phyloP scores from a whole-genome alignment of 2,888 invertebrate genomes.

The Eustalomyia histrio region DNA sequence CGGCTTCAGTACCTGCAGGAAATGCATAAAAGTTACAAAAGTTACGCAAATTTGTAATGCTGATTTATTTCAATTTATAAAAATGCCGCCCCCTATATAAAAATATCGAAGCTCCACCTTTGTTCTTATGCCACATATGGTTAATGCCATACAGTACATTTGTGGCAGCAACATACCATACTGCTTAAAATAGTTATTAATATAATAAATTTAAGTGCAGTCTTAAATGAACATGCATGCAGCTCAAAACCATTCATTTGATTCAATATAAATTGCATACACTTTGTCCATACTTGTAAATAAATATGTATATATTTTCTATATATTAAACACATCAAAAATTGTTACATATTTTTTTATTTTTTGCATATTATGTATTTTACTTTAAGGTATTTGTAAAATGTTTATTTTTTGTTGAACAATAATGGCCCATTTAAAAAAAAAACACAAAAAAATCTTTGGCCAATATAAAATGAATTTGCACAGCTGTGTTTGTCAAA shows the following conservation, averaged over 20 bases:
- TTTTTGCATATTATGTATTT: neutral
- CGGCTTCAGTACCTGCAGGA: too few relatives aligned
- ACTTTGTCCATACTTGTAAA: neutral
- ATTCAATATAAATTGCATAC: slow-evolving; percentile 16
- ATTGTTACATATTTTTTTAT: slow-evolving; percentile 11
- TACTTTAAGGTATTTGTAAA: slow-evolving; percentile 42
- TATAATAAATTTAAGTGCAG: slow-evolving; percentile 45
- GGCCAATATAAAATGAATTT: slow-evolving; percentile 44
- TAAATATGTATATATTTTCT: neutral
- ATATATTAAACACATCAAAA: slow-evolving; percentile 14
- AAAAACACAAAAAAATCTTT: slow-evolving; percentile 37
- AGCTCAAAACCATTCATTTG: slow-evolving; percentile 16
- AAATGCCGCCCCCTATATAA: too few relatives aligned
- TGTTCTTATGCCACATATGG: neutral
- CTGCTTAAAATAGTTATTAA: slow-evolving; percentile 52
- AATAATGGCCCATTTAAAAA: slow-evolving; percentile 50
- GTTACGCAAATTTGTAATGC: too few relatives aligned
- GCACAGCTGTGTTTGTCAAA: slow-evolving; percentile 50
- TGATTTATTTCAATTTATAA: too few relatives aligned
- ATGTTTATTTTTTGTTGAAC: slow-evolving; percentile 24
- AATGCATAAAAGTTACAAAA: too few relatives aligned
- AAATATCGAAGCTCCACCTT: neutral
- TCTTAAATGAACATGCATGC: slow-evolving; percentile 27
- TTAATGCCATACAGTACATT: slow-evolving; percentile 19
- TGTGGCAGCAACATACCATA: slow-evolving; percentile 34